Evolutionary conservation across 2,113 vertebrate species (phyloP).

Genomic region (Actenoides hombroni): DNA sequence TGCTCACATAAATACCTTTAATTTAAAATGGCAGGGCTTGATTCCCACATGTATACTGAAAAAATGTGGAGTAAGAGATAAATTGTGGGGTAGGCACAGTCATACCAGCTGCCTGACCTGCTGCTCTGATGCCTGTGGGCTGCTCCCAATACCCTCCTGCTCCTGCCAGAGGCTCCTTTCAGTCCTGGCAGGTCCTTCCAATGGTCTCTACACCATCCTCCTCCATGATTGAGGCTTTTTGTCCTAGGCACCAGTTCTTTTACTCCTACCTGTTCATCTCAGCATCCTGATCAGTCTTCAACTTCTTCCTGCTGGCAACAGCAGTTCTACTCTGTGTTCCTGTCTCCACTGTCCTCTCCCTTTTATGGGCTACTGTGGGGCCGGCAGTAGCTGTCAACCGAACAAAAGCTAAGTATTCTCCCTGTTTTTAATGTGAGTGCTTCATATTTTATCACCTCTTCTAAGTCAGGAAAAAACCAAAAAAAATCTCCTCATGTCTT

Average conservation of each 20-base stretch:
- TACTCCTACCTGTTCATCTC: not conserved
- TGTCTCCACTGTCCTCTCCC: not conserved
- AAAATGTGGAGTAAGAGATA: not conserved
- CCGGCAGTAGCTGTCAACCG: not conserved
- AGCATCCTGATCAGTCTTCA: not conserved
- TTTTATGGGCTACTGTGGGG: not conserved
- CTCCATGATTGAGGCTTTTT: not conserved
- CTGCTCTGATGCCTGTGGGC: not conserved
- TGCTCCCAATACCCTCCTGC: rapidly evolving
- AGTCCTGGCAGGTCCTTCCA: not conserved
- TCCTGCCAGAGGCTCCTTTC: not conserved
- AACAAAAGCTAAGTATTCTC: not conserved
- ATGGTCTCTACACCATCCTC: not conserved
- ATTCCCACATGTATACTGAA: not conserved
- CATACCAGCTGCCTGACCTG: not conserved
- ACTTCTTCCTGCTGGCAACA: not conserved
- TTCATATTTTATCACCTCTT: not conserved
- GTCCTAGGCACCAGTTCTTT: not conserved
- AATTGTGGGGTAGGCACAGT: not conserved
- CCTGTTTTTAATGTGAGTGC: not conserved
- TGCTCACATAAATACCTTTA: not conserved
- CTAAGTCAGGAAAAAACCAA: not conserved
- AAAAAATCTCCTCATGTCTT: not conserved
- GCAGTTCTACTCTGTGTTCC: not conserved
- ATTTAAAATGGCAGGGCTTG: not conserved